Base-by-base conservation (phyloP, 1,140 invertebrate species). In the Spodoptera frugiperda region DNA sequence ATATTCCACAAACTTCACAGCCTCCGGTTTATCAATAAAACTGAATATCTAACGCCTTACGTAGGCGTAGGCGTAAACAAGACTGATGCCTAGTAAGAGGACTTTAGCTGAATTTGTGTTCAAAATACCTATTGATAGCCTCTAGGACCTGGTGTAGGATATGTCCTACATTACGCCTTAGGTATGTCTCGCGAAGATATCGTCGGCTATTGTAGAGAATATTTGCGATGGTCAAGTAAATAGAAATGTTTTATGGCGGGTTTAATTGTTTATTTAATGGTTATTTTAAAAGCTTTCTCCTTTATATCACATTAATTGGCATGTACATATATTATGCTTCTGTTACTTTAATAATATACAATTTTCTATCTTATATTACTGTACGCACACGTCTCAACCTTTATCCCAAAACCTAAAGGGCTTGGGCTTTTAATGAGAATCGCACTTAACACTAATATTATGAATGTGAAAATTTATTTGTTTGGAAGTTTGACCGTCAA, bases 11-110 rank as follows among this genome's bases (percentile, higher is more conserved):
- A 21, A 63, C 17, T 55, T 19, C 19, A 17, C 55, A 65, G 63
- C 51, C 65, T 14, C 61, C 19, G 76, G 44, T 77, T 77, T 77
- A 77, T 77, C 67, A 71, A 71, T 77, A 77, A 77, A 77, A 77
- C 65, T 33, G 67, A 77, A 77, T 77, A 77, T 71, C 54, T 77
- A 61, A 71, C 76, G 54, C 46, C 1, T 17, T 2, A 51, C 76
- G 76, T 74, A 51, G 72, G 57, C 30, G 57, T 71, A 46, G 76
- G 68, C 53, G 68, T 71, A 57, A 71, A 71, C 67, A 77, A 77
- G 76, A 77, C 67, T 70, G 76, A 77, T 77, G 76, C 57, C 46
- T 19, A 14, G 55, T 49, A 51, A 76, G 51, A 76, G 53, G 51
- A 59, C 63, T 68, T 75, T 76, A 76, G 63, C 74, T 30, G 74